Conservation (phyloP, 2,113 vertebrate genomes). For the Tragelaphus scriptus region DNA sequence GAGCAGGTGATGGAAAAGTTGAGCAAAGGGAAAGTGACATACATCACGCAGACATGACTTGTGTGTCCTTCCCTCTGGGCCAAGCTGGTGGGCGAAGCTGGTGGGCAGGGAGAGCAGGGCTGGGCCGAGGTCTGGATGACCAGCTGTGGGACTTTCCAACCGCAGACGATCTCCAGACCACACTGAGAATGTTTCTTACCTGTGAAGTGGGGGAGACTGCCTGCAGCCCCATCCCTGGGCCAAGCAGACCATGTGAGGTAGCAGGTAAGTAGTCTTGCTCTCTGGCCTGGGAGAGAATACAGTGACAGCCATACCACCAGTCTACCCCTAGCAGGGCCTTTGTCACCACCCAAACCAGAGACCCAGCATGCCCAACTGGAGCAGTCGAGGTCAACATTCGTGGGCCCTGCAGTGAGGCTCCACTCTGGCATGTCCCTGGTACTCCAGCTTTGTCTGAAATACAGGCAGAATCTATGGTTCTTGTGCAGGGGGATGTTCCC, state of each 20-base stretch:
- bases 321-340: background rate
- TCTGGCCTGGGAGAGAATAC: background rate
- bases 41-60: background rate
- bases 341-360: background rate
- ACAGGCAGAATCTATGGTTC: background rate
- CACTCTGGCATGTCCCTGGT: background rate
- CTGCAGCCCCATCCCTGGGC: background rate
- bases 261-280: background rate
- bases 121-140: background rate
- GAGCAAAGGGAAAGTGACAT: background rate
- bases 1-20: background rate
- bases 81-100: background rate
- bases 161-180: accelerated
- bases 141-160: background rate
- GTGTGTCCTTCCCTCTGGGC: background rate
- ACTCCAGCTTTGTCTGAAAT: background rate
- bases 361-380: background rate
- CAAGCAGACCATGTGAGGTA: background rate
- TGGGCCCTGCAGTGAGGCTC: background rate
- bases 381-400: background rate
- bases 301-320: background rate
- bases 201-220: background rate
- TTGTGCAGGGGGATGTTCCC: background rate
- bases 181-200: background rate
- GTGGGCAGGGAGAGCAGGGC: background rate